Evolutionary conservation across 1,140 invertebrate species (phyloP).

Genomic region (Platorchestia sp.): DNA sequence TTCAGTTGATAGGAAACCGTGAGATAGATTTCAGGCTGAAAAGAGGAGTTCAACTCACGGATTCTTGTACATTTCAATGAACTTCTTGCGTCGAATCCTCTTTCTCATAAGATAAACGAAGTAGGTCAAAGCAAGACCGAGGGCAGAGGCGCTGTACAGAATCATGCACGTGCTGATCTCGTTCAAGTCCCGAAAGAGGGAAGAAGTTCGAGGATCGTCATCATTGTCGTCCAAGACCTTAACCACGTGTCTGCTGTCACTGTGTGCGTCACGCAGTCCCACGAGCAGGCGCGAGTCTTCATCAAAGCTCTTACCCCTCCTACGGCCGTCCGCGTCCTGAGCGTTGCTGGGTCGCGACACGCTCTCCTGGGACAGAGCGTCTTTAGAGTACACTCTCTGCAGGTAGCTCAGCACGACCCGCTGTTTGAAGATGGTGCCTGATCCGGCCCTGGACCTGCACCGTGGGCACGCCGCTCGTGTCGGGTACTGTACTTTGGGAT

Average conservation of each 20-base stretch:
- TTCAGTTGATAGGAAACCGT: not conserved
- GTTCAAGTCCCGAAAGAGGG: slow-evolving; percentile 70
- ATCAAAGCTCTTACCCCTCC: slow-evolving; percentile 60
- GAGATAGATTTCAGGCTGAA: not conserved
- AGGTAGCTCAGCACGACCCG: slow-evolving; percentile 82
- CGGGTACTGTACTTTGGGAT: slow-evolving; percentile 94
- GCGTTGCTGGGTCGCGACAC: slow-evolving; percentile 49
- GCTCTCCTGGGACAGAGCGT: slow-evolving; percentile 71
- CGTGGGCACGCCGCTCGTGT: slow-evolving; percentile 77
- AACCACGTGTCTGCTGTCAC: slow-evolving; percentile 47
- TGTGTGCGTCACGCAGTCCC: slow-evolving; percentile 35
- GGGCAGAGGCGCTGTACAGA: slow-evolving; percentile 79
- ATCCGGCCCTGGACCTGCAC: slow-evolving; percentile 76
- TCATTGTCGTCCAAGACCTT: slow-evolving; percentile 61
- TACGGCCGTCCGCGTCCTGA: slow-evolving; percentile 21
- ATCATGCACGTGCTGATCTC: slow-evolving; percentile 84
- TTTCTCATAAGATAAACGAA: slow-evolving; percentile 81
- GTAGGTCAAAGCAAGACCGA: slow-evolving; percentile 81
- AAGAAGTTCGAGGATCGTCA: slow-evolving; percentile 43
- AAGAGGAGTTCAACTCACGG: slow-evolving; percentile 60
- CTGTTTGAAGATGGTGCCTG: slow-evolving; percentile 77
- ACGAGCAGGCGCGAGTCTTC: slow-evolving; percentile 47
- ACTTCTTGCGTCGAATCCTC: slow-evolving; percentile 69
- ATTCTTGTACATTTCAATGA: slow-evolving; percentile 64
- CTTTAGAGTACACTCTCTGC: slow-evolving; percentile 79